Percentiles rank a stretch among this genome's conserved stretches.
Conservation (phyloP, 2,888 invertebrate genomes). For the Deroplatys truncata region DNA sequence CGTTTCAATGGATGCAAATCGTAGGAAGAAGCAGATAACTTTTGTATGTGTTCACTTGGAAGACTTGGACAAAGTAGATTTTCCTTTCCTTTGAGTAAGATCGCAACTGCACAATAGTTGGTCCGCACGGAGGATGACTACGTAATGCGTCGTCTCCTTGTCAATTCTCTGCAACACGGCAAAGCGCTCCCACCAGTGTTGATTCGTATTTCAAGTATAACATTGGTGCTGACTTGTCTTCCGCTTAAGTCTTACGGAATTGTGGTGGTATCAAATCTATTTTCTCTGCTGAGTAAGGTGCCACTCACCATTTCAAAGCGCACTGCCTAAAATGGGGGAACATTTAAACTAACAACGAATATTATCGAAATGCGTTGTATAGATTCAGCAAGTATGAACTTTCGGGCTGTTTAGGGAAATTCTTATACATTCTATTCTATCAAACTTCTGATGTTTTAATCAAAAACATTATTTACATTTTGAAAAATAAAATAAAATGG, state of each 20-base stretch:
- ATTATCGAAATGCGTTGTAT: too few relatives aligned
- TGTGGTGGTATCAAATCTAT: too few relatives aligned
- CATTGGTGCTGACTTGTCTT: neutral
- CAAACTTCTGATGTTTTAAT: too few relatives aligned
- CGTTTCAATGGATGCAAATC: neutral
- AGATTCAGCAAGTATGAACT: too few relatives aligned
- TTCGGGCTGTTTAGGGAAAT: too few relatives aligned
- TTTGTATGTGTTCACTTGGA: neutral
- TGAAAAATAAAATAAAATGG: too few relatives aligned
- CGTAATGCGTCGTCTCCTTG: neutral
- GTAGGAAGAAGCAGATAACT: neutral
- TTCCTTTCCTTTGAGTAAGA: neutral
- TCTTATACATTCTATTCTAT: too few relatives aligned
- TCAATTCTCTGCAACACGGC: neutral
- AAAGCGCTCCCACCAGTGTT: neutral
- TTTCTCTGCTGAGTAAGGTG: too few relatives aligned
- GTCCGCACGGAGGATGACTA: neutral
- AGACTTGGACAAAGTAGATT: neutral
- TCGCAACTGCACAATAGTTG: neutral
- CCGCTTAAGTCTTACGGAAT: neutral
- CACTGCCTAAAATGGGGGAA: too few relatives aligned
- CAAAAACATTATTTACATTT: too few relatives aligned
- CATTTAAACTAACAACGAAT: too few relatives aligned
- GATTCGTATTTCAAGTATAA: neutral
- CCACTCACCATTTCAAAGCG: too few relatives aligned